A percentile compares a stretch with the other conserved stretches of the same genome.
Conservation (phyloP, 2,888 invertebrate species). For the Drosophila atripex region DNA sequence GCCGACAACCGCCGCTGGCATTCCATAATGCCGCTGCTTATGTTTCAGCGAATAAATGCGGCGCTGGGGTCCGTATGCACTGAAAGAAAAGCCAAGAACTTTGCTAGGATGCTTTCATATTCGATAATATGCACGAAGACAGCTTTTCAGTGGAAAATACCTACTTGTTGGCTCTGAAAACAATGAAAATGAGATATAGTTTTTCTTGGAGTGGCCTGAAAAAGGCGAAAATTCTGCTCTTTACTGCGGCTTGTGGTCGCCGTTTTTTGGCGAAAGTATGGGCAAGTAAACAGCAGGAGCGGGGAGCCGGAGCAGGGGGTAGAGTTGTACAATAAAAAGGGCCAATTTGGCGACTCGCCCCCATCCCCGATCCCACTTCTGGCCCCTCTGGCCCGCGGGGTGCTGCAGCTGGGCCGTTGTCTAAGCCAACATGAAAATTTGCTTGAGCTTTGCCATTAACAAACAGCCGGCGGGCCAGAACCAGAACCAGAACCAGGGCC, state of each 20-base stretch:
- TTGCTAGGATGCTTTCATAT: neutral
- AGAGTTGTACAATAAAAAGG: conserved; percentile 53
- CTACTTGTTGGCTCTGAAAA: neutral
- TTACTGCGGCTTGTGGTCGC: conserved; percentile 37
- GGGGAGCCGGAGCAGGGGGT: neutral
- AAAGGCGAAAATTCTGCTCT: conserved; percentile 19
- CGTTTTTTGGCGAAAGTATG: conserved; percentile 6
- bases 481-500: neutral
- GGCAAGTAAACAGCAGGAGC: neutral
- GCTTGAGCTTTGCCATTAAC: conserved; percentile 46
- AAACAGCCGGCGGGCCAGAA: conserved; percentile 52
- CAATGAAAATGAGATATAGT: too few relatives aligned
- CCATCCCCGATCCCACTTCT: neutral
- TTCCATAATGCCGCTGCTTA: conserved; percentile 66
- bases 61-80: neutral
- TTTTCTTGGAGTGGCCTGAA: neutral
- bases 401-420: conserved; percentile 60
- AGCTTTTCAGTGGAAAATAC: neutral
- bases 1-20: conserved; percentile 58
- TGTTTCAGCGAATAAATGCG: conserved; percentile 22
- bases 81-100: neutral
- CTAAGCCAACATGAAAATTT: conserved; percentile 58
- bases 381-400: conserved; percentile 15
- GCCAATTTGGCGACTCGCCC: conserved; percentile 58
- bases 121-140: neutral